Evolutionary conservation across 2,797 vertebrate species (phyloP).

Genomic region (Graptemys geographica): DNA sequence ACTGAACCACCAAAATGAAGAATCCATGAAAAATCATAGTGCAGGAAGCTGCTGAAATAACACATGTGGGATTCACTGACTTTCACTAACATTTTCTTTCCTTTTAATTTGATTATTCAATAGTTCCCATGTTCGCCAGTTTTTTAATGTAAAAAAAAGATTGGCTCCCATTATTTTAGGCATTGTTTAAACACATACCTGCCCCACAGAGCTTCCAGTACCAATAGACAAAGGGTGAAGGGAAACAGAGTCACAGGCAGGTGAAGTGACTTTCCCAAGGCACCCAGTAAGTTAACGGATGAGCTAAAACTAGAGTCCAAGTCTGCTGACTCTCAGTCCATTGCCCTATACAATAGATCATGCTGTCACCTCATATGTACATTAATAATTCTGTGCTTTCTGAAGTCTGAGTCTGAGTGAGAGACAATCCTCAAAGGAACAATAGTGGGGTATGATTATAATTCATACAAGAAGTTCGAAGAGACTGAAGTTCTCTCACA

Average conservation of each 20-base stretch:
- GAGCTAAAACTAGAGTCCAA: background rate
- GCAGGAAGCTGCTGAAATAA: accelerated
- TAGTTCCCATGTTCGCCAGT: background rate
- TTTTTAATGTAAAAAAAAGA: background rate
- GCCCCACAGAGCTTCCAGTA: background rate
- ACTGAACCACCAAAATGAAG: background rate
- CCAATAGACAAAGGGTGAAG: background rate
- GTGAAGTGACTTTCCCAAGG: background rate
- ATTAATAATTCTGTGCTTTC: background rate
- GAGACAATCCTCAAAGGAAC: background rate
- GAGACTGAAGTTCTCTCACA: accelerated
- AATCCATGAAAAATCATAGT: background rate
- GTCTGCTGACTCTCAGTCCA: background rate
- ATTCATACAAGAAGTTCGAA: background rate
- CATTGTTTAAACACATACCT: background rate
- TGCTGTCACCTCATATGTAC: background rate
- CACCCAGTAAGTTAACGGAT: background rate
- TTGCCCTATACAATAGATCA: background rate
- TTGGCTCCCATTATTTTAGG: background rate
- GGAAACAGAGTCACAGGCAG: background rate
- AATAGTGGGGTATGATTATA: accelerated
- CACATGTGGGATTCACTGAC: accelerated
- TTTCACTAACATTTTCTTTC: background rate
- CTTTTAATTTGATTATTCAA: background rate
- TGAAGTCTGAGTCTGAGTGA: background rate